Evolutionary conservation across 2,113 vertebrate genomes (phyloP).

Genomic region (Alouatta palliata): DNA sequence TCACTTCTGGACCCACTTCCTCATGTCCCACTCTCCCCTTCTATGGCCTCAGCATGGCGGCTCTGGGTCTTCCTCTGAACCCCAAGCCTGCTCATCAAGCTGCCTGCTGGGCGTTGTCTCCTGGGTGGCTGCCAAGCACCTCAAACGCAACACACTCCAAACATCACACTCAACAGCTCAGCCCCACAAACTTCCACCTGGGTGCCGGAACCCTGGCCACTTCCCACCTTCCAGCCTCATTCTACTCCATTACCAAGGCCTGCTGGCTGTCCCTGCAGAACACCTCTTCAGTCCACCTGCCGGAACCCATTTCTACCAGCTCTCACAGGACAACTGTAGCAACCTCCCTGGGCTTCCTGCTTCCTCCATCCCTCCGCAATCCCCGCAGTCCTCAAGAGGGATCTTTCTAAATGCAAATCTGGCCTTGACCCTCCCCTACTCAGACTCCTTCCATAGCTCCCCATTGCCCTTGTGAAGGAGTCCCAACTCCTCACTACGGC

Average conservation of each 20-base stretch:
- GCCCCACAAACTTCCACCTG: background rate
- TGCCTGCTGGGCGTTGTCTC: background rate
- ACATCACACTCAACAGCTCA: background rate
- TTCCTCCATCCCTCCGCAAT: background rate
- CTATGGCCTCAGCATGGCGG: background rate
- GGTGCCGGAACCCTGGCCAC: background rate
- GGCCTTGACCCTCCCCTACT: background rate
- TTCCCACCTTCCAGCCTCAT: background rate
- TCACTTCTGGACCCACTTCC: background rate
- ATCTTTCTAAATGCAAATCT: background rate
- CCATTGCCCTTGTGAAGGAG: background rate
- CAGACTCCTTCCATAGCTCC: background rate
- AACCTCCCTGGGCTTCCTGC: background rate
- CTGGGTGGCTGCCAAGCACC: background rate
- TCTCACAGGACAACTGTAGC: background rate
- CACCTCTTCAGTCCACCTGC: background rate
- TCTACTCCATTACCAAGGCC: background rate
- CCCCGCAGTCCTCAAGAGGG: background rate
- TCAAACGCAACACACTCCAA: background rate
- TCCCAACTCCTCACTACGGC: background rate
- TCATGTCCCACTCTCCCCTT: background rate
- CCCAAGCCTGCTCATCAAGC: background rate
- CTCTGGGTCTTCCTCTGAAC: background rate
- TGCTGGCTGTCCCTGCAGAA: background rate
- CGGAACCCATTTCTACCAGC: background rate